phyloP scores from a whole-genome alignment of 1,140 invertebrate genomes.

The Phymastichus coffea region DNA sequence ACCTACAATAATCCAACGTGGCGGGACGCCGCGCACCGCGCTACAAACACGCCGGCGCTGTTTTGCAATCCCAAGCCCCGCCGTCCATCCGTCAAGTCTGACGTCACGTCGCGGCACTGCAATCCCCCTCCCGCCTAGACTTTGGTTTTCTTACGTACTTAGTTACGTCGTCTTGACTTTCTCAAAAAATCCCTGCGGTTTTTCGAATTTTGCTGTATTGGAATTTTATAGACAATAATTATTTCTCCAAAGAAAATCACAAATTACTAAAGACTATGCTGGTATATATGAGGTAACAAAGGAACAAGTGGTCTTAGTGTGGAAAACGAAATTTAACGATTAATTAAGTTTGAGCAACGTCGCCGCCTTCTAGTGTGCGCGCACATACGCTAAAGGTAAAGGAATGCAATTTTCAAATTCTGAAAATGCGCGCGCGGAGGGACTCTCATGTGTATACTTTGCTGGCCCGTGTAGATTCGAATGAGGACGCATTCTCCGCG shows the following conservation, averaged over 20 bases:
- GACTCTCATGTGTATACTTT: conserved; percentile 30
- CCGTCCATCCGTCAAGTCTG: conserved; percentile 16
- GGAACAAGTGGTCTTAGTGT: neutral
- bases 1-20: conserved; percentile 52
- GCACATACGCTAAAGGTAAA: neutral
- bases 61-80: conserved; percentile 43
- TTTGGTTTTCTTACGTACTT: no score
- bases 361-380: no score
- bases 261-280: no score
- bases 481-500: conserved; percentile 45
- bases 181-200: no score
- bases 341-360: conserved; percentile 12
- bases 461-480: conserved; percentile 44
- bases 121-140: neutral
- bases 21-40: neutral
- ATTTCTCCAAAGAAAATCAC: no score
- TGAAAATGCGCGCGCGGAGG: conserved; percentile 29
- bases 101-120: neutral
- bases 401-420: conserved; percentile 51
- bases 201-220: no score
- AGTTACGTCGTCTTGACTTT: no score
- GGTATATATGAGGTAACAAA: neutral
- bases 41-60: conserved; percentile 38
- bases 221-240: no score
- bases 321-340: conserved; percentile 15